phyloP scores from a whole-genome alignment of 2,113 vertebrate genomes.

The Edolisoma coerulescens region DNA sequence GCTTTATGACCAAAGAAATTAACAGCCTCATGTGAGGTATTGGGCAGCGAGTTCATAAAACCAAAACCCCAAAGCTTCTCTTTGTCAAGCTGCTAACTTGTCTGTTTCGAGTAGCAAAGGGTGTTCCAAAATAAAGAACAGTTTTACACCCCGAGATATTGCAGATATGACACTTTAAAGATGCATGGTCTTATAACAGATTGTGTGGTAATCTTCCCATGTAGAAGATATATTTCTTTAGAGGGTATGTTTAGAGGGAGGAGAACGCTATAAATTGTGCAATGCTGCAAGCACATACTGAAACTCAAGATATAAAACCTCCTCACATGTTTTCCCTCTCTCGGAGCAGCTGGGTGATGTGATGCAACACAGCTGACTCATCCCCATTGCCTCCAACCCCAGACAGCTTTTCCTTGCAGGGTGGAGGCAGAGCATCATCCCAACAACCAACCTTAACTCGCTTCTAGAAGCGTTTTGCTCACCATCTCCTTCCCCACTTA shows the following conservation, averaged over 20 bases:
- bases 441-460: background rate
- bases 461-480: background rate
- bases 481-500: background rate
- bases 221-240: background rate
- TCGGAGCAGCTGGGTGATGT: background rate
- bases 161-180: background rate
- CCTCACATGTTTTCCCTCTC: background rate
- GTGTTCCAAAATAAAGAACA: background rate
- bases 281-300: background rate
- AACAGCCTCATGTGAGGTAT: background rate
- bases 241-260: background rate
- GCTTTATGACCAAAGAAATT: conserved; percentile 26
- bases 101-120: background rate
- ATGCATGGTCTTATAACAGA: background rate
- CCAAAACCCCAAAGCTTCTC: background rate
- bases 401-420: background rate
- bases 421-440: background rate
- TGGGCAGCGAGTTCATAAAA: background rate
- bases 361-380: background rate
- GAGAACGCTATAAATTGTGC: background rate
- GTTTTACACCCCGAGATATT: background rate
- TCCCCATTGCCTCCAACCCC: background rate
- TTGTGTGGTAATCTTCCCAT: background rate
- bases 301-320: background rate
- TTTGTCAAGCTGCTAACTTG: background rate